Base-by-base conservation (phyloP, 2,113 vertebrate species). In the Rhipidura dahli region DNA sequence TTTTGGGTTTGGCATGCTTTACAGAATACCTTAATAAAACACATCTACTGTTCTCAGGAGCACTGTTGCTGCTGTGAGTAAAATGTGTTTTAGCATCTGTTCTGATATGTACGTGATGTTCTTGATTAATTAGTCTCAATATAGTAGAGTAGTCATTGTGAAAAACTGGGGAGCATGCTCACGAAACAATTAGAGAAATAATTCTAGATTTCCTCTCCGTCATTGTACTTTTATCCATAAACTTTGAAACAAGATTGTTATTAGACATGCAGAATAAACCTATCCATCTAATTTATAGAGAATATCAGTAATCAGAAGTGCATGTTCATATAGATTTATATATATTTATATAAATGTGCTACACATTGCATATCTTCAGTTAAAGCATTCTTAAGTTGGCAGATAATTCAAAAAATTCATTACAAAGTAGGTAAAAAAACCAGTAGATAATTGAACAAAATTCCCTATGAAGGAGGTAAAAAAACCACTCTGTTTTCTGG, bases 161-260 rank as follows among this genome's bases (percentile, higher is more conserved):
- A 11, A 7, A 31, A 53, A 54, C 30, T 4, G 4, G 4, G 30
- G 6, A 57, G 0, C 5, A 17, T 66, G 20, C 4, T 64, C 7
- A 39, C 2, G 1, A 63, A 87, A 24, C 7, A 57, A 80, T 65
- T 31, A n/a, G 9, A 60, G 40, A 84, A 81, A 18, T 53, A 59
- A 64, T 64, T 64, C 18, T 40, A 49, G 15, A 39, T 79, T 83
- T 87, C 22, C 3, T 27, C 22, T 70, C 2, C 0, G 2, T 54
- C 16, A 33, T 26, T 83, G 16, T 4, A 61, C 8, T 13, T 80
- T 66, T 56, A 19, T 44, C 24, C 10, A 54, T 40, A 64, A 90
- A 45, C 28, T 65, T 68, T 59, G 22, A 65, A 12, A 76, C 26
- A 22, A 71, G 9, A 18, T n/a, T 39, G 4, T 24, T 71, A 11